Conservation (phyloP, 2,888 invertebrate genomes). For the Resseliella maxima region DNA sequence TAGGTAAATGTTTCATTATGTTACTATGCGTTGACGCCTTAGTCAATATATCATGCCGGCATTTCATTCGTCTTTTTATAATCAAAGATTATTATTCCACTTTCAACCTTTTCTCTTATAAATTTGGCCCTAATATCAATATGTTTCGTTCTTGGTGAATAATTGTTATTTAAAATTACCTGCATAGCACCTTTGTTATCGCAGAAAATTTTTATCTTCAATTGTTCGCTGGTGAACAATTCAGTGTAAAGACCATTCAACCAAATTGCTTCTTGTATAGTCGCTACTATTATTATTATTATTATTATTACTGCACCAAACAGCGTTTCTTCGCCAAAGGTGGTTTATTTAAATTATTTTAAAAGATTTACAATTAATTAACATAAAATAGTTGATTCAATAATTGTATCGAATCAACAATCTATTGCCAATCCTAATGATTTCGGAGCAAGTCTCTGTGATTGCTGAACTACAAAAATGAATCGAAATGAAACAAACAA, state of each 20-base stretch:
- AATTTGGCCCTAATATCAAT: neutral
- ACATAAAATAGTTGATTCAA: no score
- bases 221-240: neutral
- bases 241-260: neutral
- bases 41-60: slow-evolving; percentile 2
- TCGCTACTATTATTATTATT: no score
- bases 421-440: no score
- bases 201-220: neutral
- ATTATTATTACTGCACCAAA: no score
- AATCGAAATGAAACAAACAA: no score
- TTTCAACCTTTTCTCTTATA: neutral
- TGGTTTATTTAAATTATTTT: no score
- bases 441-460: no score
- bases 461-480: no score
- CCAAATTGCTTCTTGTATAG: neutral
- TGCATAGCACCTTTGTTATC: slow-evolving; percentile 3
- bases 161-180: neutral
- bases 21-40: neutral
- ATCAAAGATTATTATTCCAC: neutral
- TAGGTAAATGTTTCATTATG: neutral
- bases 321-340: no score
- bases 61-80: neutral
- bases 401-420: no score
- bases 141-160: neutral
- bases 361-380: no score